Percentiles rank a stretch among this genome's conserved stretches.
These are phyloP conservation scores for Unio pictorum DNA, from an alignment of 2,888 invertebrate species.

Conservation along the genomic window DNA sequence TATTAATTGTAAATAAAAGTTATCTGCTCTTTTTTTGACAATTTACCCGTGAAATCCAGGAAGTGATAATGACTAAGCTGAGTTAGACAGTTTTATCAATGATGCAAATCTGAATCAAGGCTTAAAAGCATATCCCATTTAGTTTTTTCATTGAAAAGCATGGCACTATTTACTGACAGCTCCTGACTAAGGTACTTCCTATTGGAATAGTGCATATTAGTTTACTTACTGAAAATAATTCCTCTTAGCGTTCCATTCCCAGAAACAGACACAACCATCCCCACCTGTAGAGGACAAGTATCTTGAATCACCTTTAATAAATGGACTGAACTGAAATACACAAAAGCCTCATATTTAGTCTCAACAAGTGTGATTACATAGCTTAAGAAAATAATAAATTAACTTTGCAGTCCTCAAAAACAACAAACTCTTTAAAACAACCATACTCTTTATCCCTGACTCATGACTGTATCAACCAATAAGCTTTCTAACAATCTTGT, in stretches of 20 bases:
- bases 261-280: conserved; percentile 97
- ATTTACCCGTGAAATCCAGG: too few species aligned
- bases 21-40: too few species aligned
- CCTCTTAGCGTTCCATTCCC: conserved; percentile 78
- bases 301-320: conserved; percentile 82
- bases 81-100: too few species aligned
- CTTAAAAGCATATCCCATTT: too few species aligned
- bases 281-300: conserved; percentile 95
- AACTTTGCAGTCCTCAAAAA: not conserved
- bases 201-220: too few species aligned
- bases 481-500: not conserved
- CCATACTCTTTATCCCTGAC: not conserved
- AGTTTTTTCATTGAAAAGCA: too few species aligned
- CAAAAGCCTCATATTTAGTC: not conserved
- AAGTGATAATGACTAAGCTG: too few species aligned
- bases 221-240: conserved; percentile 75
- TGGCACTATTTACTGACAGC: too few species aligned
- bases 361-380: not conserved
- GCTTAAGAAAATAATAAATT: not conserved
- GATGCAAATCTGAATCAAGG: too few species aligned
- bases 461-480: not conserved
- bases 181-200: too few species aligned
- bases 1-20: too few species aligned
- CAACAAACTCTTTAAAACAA: too few species aligned
- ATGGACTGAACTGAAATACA: conserved; percentile 87